phyloP scores from a whole-genome alignment of 2,888 invertebrate genomes.

The Patella caerulea region DNA sequence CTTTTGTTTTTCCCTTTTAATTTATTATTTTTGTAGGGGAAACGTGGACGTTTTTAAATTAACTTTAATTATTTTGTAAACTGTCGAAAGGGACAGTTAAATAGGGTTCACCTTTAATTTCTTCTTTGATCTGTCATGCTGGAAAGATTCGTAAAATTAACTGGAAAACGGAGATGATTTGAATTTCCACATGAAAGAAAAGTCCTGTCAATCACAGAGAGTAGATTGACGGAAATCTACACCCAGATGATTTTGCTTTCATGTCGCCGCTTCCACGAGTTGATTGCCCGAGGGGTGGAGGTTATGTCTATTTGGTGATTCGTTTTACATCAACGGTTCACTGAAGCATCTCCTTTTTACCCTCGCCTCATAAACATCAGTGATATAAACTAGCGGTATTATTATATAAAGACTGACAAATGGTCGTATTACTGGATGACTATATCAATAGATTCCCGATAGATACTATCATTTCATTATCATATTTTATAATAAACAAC shows the following conservation, averaged over 20 bases:
- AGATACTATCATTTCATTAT: too few species aligned
- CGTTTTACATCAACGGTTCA: not conserved
- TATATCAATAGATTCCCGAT: too few species aligned
- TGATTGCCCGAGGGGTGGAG: not conserved
- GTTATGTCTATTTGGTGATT: slow-evolving; percentile 5
- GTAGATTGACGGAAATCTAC: not conserved
- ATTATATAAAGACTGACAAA: slow-evolving; percentile 5
- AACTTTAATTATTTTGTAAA: not conserved
- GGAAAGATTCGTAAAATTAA: slow-evolving; percentile 1
- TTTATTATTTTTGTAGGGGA: too few species aligned
- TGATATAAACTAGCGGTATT: not conserved
- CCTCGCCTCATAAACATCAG: too few species aligned
- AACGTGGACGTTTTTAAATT: too few species aligned
- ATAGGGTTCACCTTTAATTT: not conserved
- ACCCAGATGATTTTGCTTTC: not conserved
- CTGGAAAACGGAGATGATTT: not conserved
- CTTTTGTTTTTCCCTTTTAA: too few species aligned
- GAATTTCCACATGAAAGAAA: slow-evolving; percentile 1
- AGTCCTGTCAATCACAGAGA: not conserved
- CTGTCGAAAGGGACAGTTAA: not conserved
- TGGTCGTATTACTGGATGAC: not conserved
- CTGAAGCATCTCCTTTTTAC: not conserved
- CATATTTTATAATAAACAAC: too few species aligned
- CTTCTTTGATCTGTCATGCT: not conserved
- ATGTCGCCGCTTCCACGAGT: slow-evolving; percentile 2